Evolutionary conservation across 2,113 vertebrate species (phyloP), one percentile per base, ranked within the genome.

Genomic region (Calyptommatus sinebrachiatus): DNA sequence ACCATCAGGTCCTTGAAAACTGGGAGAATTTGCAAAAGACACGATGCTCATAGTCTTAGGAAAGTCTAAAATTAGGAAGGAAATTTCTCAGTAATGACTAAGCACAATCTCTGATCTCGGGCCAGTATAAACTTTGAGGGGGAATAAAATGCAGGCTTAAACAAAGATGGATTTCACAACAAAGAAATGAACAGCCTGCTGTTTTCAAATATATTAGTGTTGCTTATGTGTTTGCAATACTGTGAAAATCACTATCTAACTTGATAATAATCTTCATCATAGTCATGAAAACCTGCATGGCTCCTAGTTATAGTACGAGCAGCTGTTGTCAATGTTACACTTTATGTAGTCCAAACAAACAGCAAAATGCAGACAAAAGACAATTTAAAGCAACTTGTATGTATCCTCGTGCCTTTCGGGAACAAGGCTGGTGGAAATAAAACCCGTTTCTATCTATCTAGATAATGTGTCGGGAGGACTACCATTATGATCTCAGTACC

Each of bases 161-260:
- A 9, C 18, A 16, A 20, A 84, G 22, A 63, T 18, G 3, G 10
- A 88, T 81, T 73, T 79, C 21, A 70, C 35, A 80, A 81, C 8
- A 65, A 62, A 20, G 22, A 35, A 50, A 80, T 14, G 5, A 65
- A 28, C 45, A 77, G 50, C 80, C 1, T 3, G 31, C 71, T 46
- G 31, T 83, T 89, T 62, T 77, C 4, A 46, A 21, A 10, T 68
- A 16, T 70, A 76, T 63, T 4, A 76, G 61, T 3, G 46, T 62
- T 70, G 21, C 1, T 83, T 79, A 73, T 82, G n/a, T 86, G 26
- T n/a, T 61, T 50, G 14, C 2, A 24, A 28, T 5, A 60, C 62
- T 70, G 10, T 85, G 77, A 81, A 91, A 81, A 81, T 0, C 18
- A 65, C 66, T 74, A 67, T 67, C 46, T 80, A 85, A 84, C 81